Base-by-base conservation (phyloP, 2,888 invertebrate genomes). In the Parnassius glacialis region DNA sequence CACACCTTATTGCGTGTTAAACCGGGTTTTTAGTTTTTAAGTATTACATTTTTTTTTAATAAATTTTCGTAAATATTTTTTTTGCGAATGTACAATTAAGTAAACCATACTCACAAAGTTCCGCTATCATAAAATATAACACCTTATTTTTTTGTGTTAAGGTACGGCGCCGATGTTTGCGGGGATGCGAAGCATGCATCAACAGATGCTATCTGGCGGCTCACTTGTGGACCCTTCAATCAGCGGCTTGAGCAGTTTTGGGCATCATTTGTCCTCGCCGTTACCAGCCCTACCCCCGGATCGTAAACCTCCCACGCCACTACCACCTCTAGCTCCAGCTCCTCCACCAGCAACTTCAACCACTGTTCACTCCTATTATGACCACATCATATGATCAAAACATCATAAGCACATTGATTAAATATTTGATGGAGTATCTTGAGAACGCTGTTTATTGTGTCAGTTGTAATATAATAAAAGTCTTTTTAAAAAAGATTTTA, bases 221-320 rank as follows among this genome's bases (percentile, higher is more conserved):
- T 69, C 76, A 9, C 65, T 79, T 25, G 71, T 71, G 1, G 78
- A 84, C 1, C 78, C 87, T 0, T 74, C 85, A 7, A 80, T 89
- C 61, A 74, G 78, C 45, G 81, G 87, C 0, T 74, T 89, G 52
- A 84, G 87, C 2, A 80, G 86, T 48, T 89, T 88, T 69, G 83
- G 83, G 2, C 73, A 71, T 52, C 71, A 71, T 9, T 72, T 90
- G 55, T 69, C 92, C 1, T 81, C 92, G 9, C 79, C 92, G 53
- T 87, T 87, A 50, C 77, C 87, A 0, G 66, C 88, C 7, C 73
- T 92, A 62, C 92, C 92, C 11, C 92, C 93, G n/a, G 93, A 93
- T 70, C 87, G 93, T 72, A 94, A 93, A 78, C 92, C 93, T 2
- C 87, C 93, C n/a, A 92, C 93, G 41, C 92, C 93, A 11, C 76